Evolutionary conservation across 2,888 invertebrate genomes (phyloP).

Genomic region (Drosophila acutilabella): DNA sequence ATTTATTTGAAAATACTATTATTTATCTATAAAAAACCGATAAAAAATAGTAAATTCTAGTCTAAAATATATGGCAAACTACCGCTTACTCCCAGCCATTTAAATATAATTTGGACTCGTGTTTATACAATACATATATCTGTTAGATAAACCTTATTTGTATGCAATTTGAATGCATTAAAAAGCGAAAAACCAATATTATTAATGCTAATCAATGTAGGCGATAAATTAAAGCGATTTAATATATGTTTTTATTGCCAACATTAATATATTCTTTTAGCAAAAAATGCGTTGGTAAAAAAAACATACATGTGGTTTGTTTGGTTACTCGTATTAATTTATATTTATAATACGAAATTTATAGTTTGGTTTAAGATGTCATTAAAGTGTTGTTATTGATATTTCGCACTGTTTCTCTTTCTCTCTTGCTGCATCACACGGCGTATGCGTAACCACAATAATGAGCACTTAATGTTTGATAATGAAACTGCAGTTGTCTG

Average conservation of each 20-base stretch:
- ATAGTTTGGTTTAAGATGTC: not conserved
- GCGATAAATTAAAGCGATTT: conserved; percentile 7
- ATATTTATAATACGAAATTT: not conserved
- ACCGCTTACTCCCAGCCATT: not conserved
- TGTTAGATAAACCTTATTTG: not conserved
- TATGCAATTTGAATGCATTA: not conserved
- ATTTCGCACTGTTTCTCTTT: not conserved
- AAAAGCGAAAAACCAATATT: not conserved
- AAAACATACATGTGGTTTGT: not conserved
- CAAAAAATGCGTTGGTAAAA: not conserved
- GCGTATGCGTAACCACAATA: conserved; percentile 41
- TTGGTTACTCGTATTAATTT: not conserved
- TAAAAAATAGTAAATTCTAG: too few relatives aligned
- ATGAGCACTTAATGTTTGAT: conserved; percentile 8
- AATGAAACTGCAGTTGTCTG: conserved; percentile 7
- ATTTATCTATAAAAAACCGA: too few relatives aligned
- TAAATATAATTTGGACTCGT: too few relatives aligned
- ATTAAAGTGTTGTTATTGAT: not conserved
- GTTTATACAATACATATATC: not conserved
- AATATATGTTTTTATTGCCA: not conserved
- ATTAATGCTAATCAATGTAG: not conserved
- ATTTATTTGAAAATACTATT: too few relatives aligned
- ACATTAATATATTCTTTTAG: not conserved
- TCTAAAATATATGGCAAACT: too few relatives aligned
- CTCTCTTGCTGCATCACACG: conserved; percentile 5